Conservation (phyloP, 2,797 vertebrate genomes). For the Pseudopleuronectes americanus region DNA sequence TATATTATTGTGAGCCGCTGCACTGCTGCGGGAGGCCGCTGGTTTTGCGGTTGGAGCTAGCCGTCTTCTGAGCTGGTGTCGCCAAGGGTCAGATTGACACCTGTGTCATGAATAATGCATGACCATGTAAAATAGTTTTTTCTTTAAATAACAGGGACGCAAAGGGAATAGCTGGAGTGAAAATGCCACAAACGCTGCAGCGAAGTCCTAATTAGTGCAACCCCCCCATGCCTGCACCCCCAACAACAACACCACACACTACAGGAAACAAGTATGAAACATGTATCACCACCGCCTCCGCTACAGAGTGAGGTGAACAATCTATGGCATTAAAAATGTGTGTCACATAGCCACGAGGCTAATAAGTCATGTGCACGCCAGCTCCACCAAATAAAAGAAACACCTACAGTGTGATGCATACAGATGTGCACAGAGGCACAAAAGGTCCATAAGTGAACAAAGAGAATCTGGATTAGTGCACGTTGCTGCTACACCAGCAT, state of each 20-base stretch:
- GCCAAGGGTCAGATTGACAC: constrained; percentile 70
- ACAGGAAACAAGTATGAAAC: constrained; percentile 47
- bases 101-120: constrained; percentile 79
- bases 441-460: constrained; percentile 34
- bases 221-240: constrained; percentile 41
- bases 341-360: constrained; percentile 37
- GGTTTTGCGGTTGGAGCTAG: constrained; percentile 17
- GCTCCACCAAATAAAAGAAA: constrained; percentile 39
- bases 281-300: constrained; percentile 46
- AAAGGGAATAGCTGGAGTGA: constrained; percentile 59
- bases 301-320: constrained; percentile 25
- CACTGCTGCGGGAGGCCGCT: constrained; percentile 21
- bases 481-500: constrained; percentile 35
- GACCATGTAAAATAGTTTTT: constrained; percentile 47
- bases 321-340: constrained; percentile 54
- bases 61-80: constrained; percentile 29
- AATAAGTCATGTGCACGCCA: constrained; percentile 39
- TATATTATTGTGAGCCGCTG: constrained; percentile 11
- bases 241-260: constrained; percentile 26
- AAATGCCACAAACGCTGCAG: constrained; percentile 71
- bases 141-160: constrained; percentile 46
- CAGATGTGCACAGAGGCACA: constrained; percentile 35
- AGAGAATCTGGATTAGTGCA: constrained; percentile 31
- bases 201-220: constrained; percentile 77
- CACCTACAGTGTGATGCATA: constrained; percentile 17